Evolutionary conservation across 2,888 invertebrate species (phyloP), one percentile per base, ranked within the genome.

Genomic region (Proisotoma minuta): DNA sequence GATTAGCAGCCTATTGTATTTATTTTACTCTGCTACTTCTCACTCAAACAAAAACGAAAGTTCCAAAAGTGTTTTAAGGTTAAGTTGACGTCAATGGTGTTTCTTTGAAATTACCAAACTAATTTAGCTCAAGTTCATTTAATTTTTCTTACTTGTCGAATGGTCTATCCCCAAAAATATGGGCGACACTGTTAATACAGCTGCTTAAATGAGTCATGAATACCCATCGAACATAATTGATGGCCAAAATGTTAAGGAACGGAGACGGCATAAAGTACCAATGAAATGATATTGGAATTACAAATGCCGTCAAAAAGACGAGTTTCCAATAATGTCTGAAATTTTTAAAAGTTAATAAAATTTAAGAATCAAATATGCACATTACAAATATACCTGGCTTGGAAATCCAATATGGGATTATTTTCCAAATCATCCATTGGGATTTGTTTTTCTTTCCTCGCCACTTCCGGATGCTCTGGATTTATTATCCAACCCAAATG

Each of bases 71-170:
- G n/a, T n/a, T n/a, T n/a, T n/a, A n/a, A n/a, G n/a, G n/a, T n/a
- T n/a, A n/a, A n/a, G n/a, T n/a, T n/a, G n/a, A n/a, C n/a, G n/a
- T n/a, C n/a, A n/a, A n/a, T n/a, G n/a, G n/a, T n/a, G n/a, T n/a
- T n/a, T n/a, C n/a, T n/a, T n/a, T n/a, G n/a, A n/a, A n/a, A n/a
- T n/a, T n/a, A n/a, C n/a, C n/a, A n/a, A n/a, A n/a, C n/a, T n/a
- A n/a, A n/a, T n/a, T n/a, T n/a, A n/a, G n/a, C n/a, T n/a, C n/a
- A n/a, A n/a, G n/a, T n/a, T n/a, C n/a, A n/a, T n/a, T n/a, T n/a
- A n/a, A n/a, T n/a, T n/a, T n/a, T n/a, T n/a, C 43, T 43, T 22
- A 50, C 50, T 50, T 50, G 23, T 50, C 50, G 23, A 22, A 50
- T 3, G 50, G 50, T 8, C 26, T 8, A 4, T 8, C 20, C 5